Evolutionary conservation across 2,113 vertebrate genomes (phyloP).

Genomic region (Hirundichthys speculiger): DNA sequence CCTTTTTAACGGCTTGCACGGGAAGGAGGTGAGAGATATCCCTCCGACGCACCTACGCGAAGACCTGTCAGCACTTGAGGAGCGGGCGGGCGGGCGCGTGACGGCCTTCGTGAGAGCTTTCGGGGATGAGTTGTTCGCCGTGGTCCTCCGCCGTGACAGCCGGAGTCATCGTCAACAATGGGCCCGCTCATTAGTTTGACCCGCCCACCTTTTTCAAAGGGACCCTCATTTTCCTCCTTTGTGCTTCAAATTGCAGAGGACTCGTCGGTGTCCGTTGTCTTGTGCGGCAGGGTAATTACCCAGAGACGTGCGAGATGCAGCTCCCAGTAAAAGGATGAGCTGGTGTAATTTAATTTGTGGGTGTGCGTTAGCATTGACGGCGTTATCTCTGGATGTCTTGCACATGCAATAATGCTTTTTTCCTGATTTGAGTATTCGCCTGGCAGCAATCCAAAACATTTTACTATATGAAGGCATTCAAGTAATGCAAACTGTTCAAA

Average conservation of each 20-base stretch:
- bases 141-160: conserved; percentile 60
- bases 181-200: conserved; percentile 52
- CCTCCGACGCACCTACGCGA: conserved; percentile 5
- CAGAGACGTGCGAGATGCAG: background rate
- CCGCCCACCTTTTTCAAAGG: conserved; percentile 36
- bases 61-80: conserved; percentile 47
- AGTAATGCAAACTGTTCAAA: no score
- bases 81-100: conserved; percentile 20
- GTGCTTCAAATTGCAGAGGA: conserved; percentile 44
- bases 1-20: conserved; percentile 21
- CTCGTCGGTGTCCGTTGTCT: conserved; percentile 28
- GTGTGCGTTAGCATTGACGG: background rate
- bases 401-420: background rate
- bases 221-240: conserved; percentile 57
- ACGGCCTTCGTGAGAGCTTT: conserved; percentile 41
- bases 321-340: no score
- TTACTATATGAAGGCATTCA: no score
- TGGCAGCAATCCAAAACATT: no score
- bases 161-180: conserved; percentile 49
- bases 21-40: conserved; percentile 12
- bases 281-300: conserved; percentile 1
- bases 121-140: conserved; percentile 51
- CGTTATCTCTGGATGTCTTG: background rate
- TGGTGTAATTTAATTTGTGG: no score
- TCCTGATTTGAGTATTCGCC: background rate